Percentiles rank a stretch among this genome's conserved stretches.
Conservation (phyloP, 2,797 vertebrate species). For the Parauchenoglanis ngamensis region DNA sequence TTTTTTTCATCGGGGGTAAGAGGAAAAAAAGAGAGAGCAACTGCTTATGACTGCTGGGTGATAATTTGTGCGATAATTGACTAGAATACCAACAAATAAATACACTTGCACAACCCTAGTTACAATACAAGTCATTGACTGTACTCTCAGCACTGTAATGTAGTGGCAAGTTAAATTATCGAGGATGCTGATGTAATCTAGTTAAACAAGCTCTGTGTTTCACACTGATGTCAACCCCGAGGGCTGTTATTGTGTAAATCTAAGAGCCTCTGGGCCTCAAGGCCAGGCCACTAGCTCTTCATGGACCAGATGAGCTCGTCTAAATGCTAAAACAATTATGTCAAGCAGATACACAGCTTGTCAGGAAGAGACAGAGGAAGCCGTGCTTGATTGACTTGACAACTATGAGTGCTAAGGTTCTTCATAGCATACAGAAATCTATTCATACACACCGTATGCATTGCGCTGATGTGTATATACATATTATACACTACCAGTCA, state of each 20-base stretch:
- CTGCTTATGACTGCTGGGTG: too few relatives aligned
- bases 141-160: too few relatives aligned
- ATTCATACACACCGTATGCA: not conserved
- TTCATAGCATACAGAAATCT: not conserved
- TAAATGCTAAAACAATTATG: slow-evolving; percentile 20
- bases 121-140: not conserved
- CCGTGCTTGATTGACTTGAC: not conserved
- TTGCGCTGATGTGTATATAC: too few relatives aligned
- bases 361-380: not conserved
- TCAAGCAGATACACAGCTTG: not conserved
- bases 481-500: too few relatives aligned
- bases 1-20: not conserved
- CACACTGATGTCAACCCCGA: not conserved
- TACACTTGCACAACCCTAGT: not conserved
- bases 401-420: not conserved
- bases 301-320: not conserved
- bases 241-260: slow-evolving; percentile 7
- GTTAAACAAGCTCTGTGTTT: not conserved
- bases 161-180: not conserved
- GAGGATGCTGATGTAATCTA: not conserved
- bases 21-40: too few relatives aligned
- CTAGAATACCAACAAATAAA: not conserved
- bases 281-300: not conserved
- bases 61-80: not conserved
- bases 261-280: not conserved